Base-by-base conservation (phyloP, 2,113 vertebrate genomes). In the Rostratula benghalensis region DNA sequence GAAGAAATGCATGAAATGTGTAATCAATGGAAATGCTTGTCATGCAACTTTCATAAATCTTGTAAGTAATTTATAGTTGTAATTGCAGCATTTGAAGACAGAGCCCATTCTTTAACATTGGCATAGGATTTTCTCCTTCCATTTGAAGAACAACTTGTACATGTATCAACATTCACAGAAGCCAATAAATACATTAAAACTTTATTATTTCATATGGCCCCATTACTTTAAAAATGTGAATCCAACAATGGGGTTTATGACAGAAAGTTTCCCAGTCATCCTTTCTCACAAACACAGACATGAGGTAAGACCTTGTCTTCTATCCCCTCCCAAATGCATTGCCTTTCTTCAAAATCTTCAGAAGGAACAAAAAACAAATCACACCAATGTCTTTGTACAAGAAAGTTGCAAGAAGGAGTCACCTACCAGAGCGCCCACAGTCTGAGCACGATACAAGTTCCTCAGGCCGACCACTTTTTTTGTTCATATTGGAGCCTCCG, bases 361-460 rank as follows among this genome's bases (percentile, higher is more conserved):
- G 73, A 59, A 91, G 83, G 31, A 60, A 35, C 21, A 24, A 61
- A 84, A 85, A 60, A 1, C 12, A 17, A 76, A 79, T 67, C 35
- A 77, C 9, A 64, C 45, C 87, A 87, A 61, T 48, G 94, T 50
- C 56, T 95, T 93, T 5, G 10, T 83, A 92, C 67, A 93, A 92
- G 46, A 91, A 95, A 95, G 71, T 59, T 95, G 76, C 48, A 97
- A 97, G 91, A 83, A 76, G 24, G 35, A 64, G 85, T 87, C 97
- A 99, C 99, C 98, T 98, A 99, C 99, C 98, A 98, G 98, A 99
- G 97, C 98, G 98, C 96, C 98, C 98, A 98, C 99, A 99, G 97
- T 98, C 98, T 90, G 98, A 98, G 97, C 98, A 99, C 2, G 98
- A 98, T 80, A 99, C 99, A 97, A 99, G 98, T 95, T 99, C 99